Base-by-base conservation (phyloP, 2,888 invertebrate genomes). In the Philereme transversata region DNA sequence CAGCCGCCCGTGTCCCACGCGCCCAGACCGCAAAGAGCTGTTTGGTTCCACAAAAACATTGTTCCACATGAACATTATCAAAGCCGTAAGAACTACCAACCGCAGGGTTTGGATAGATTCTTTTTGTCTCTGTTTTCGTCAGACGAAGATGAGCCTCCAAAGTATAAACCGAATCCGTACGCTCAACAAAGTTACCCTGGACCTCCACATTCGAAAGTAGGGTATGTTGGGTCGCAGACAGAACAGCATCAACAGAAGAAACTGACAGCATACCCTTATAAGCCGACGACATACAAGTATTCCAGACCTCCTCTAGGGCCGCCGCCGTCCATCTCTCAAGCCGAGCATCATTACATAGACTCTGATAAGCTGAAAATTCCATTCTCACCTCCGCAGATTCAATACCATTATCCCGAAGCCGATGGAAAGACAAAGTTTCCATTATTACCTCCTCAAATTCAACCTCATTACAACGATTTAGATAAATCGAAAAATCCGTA, bases 1-100 rank as follows among this genome's bases (percentile, higher is more conserved):
- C 70, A 75, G 51, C 71, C 74, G 4, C 70, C 67, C 2, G 61
- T 60, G n/a, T 43, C 56, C 6, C 75, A 74, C 11, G 69, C 67
- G 6, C 71, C 74, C 3, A 77, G 86, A 59, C 81, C 84, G 0
- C 83, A 86, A 66, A 78, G 87, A 67, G 84, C 85, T 0, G 67
- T 90, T 55, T 92, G 90, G 90, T 74, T 89, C 43, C 90, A 90
- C 67, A 90, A 77, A 68, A 91, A 90, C 66, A 86, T 90, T 67
- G 78, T 70, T 22, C 84, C 84, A 3, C 65, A 73, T 4, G 78
- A 75, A 40, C 74, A 71, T 22, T 73, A 78, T 56, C 78, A 78
- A 43, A 79, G 73, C 43, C 76, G 81, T 43, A 78, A 81, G 47
- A 73, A 78, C 52, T 70, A 74, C 38, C 77, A 77, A 64, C 82